Evolutionary conservation across 2,888 invertebrate species (phyloP).

Genomic region (Ophraella communa): DNA sequence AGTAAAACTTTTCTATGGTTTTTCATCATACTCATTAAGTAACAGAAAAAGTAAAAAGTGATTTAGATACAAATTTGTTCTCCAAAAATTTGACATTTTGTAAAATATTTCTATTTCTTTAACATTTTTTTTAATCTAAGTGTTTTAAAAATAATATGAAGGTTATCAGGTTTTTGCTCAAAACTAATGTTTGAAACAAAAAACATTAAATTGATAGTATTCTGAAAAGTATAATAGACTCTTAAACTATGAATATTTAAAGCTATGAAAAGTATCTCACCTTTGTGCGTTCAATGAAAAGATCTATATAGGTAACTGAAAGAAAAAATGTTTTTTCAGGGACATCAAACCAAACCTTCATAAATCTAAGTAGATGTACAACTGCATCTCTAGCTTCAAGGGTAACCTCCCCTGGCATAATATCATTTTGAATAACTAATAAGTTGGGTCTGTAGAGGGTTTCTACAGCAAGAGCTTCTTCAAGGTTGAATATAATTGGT

Average conservation of each 20-base stretch:
- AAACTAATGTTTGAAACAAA: background rate
- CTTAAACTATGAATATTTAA: background rate
- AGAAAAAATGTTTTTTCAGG: constrained; percentile 80
- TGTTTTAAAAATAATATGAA: background rate
- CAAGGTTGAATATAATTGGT: constrained; percentile 51
- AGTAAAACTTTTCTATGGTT: too few relatives aligned
- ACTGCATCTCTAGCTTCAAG: constrained; percentile 80
- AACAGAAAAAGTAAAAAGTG: too few relatives aligned
- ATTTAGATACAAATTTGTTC: too few relatives aligned
- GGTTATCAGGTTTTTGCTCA: background rate
- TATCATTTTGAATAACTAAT: constrained; percentile 44
- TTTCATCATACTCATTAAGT: too few relatives aligned
- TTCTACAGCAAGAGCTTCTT: constrained; percentile 52
- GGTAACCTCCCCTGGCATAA: constrained; percentile 70
- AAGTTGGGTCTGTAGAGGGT: constrained; percentile 49
- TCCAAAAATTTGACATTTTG: too few relatives aligned
- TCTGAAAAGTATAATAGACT: background rate
- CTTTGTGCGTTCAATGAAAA: constrained; percentile 82
- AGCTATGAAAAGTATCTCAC: too few relatives aligned
- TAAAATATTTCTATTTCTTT: too few relatives aligned
- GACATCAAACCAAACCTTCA: constrained; percentile 85
- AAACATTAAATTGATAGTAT: background rate
- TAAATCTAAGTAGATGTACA: constrained; percentile 79
- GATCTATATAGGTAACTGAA: constrained; percentile 76
- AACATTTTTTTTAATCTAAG: too few relatives aligned